phyloP scores from a whole-genome alignment of 2,888 invertebrate species.

The Icerya purchasi region DNA sequence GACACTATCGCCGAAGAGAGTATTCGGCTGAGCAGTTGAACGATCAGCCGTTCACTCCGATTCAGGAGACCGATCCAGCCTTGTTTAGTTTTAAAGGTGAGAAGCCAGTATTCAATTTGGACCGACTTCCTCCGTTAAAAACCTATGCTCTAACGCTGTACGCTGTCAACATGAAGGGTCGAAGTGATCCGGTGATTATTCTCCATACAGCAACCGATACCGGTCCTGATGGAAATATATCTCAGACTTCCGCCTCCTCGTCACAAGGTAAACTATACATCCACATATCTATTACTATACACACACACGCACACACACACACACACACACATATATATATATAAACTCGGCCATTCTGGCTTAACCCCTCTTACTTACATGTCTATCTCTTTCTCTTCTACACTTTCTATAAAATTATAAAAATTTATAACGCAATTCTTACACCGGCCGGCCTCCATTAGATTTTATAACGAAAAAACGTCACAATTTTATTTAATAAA shows the following conservation, averaged over 20 bases:
- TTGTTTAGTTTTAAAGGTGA: conserved; percentile 35
- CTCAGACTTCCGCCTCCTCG: neutral
- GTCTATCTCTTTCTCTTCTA: no score
- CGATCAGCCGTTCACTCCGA: conserved; percentile 23
- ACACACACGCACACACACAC: no score
- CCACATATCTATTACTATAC: no score
- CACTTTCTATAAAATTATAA: no score
- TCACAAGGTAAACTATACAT: neutral
- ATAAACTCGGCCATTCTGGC: no score
- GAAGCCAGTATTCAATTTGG: conserved; percentile 17
- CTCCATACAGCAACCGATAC: neutral
- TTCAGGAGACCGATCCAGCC: conserved; percentile 31
- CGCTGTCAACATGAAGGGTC: conserved; percentile 60
- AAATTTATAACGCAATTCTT: no score
- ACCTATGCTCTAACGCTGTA: conserved; percentile 59
- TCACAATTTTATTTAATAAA: no score
- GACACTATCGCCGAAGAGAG: conserved; percentile 10
- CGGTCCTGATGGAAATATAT: neutral
- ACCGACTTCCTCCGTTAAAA: conserved; percentile 49
- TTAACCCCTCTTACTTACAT: no score
- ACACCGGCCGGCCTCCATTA: no score
- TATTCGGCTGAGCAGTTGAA: conserved; percentile 7
- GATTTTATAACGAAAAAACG: no score
- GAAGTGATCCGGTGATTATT: conserved; percentile 51
- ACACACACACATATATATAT: no score